A percentile compares a stretch with the other conserved stretches of the same genome.
These are phyloP conservation scores for Scytalopus superciliaris DNA, from an alignment of 2,113 vertebrate genomes.

Conservation along the genomic window DNA sequence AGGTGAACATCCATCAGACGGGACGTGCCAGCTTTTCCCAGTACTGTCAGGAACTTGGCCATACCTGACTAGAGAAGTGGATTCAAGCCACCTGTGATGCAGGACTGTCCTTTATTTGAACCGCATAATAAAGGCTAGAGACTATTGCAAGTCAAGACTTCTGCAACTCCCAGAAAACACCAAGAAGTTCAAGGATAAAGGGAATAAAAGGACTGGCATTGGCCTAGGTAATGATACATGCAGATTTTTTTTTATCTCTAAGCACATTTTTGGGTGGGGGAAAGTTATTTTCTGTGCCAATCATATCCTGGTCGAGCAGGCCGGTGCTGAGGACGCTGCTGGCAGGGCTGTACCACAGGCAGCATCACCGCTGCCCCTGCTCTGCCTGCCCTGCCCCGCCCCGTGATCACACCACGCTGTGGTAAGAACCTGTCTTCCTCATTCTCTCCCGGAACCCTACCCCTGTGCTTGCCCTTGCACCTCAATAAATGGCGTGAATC, in stretches of 20 bases:
- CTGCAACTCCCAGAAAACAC: background rate
- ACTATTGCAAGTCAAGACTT: background rate
- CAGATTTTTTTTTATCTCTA: background rate
- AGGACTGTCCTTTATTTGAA: background rate
- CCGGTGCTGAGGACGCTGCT: background rate
- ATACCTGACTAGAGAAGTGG: background rate
- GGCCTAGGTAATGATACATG: background rate
- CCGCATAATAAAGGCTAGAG: background rate
- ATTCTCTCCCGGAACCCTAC: background rate
- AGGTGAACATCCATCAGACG: background rate
- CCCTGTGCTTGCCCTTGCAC: background rate
- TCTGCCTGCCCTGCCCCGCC: background rate
- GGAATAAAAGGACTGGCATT: background rate
- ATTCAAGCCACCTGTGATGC: accelerated
- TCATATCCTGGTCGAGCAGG: background rate
- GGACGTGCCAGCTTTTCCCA: background rate
- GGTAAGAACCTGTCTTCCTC: background rate
- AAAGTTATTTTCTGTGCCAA: background rate
- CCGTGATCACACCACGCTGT: accelerated
- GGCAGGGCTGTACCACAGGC: background rate
- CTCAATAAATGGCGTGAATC: background rate
- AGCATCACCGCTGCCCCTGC: background rate
- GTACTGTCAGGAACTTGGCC: background rate
- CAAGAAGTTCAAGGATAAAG: background rate
- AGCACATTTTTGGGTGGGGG: background rate